Evolutionary conservation across 2,113 vertebrate species (phyloP), one percentile per base, ranked within the genome.

Genomic region (Megaleporinus macrocephalus): DNA sequence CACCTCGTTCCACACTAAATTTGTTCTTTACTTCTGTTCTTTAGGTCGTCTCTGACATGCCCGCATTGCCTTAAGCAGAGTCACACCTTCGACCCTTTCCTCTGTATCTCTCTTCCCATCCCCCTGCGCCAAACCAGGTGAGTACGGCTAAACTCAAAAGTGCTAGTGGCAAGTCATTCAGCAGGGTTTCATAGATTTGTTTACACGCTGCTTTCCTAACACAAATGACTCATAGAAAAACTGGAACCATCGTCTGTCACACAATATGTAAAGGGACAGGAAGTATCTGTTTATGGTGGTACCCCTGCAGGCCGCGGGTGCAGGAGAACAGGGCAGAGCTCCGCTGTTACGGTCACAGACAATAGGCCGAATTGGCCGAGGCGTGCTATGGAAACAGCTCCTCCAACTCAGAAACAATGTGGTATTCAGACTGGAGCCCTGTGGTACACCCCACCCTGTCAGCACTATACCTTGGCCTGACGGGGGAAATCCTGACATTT

Each of bases 51-150:
- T 15, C 91, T 99, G 92, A 99, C 97, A 0, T 99, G 97, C 72
- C 97, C 97, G 1, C 97, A 98, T 87, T 99, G 97, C 90, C 95
- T 92, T 90, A 97, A 96, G 84, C 97, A 99, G 90, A 98, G 97
- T 93, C 98, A 98, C 94, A 99, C 97, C 81, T 98, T 98, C 0
- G 97, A 98, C 85, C 97, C 97, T 0, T 99, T 98, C 90, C 94
- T 98, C 71, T 99, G 97, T 83, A 95, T 99, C 90, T 99, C 97
- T 0, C 93, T 99, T 22, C 97, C 97, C 41, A 97, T 99, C 84
- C 97, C 97, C 0, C 91, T 97, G 62, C 94, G 95, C n/a, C 97
- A 99, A 92, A 99, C 96, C 57, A 96, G 97, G 97, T 98, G 93
- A 90, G 91, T 78, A 0, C 5, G 66, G n/a, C 11, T 33, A 0